These are phyloP conservation scores for Ridgeia piscesae DNA, from an alignment of 1,140 invertebrate species.

Conservation along the genomic window DNA sequence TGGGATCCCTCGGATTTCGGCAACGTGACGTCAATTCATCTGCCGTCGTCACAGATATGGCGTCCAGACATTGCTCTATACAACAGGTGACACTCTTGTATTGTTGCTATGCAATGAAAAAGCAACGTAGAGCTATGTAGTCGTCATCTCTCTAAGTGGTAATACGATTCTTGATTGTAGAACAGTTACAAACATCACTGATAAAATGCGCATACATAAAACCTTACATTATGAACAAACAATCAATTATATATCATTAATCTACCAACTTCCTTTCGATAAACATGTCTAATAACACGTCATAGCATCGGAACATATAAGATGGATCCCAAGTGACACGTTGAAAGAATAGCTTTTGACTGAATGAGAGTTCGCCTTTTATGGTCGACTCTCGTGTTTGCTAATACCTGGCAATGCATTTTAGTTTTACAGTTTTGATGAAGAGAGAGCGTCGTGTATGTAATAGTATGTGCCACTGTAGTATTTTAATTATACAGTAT, in stretches of 20 bases:
- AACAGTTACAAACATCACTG: not conserved
- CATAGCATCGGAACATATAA: not conserved
- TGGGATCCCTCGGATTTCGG: slow-evolving; percentile 37
- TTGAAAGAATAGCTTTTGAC: no score
- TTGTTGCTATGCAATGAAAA: not conserved
- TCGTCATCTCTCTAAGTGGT: not conserved
- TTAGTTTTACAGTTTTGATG: not conserved
- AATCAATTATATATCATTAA: no score
- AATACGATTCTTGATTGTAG: not conserved
- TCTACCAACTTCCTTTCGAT: not conserved
- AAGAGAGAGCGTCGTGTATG: not conserved
- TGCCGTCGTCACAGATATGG: slow-evolving; percentile 31
- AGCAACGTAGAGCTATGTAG: not conserved
- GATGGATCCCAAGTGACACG: no score
- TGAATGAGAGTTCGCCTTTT: no score
- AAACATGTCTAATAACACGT: not conserved
- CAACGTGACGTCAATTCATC: slow-evolving; percentile 31
- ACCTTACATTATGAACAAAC: no score
- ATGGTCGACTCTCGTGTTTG: no score
- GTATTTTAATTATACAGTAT: no score
- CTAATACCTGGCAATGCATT: not conserved
- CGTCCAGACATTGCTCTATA: slow-evolving; percentile 33
- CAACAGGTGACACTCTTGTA: slow-evolving; percentile 21
- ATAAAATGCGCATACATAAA: not conserved
- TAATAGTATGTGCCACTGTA: no score